phyloP scores from a whole-genome alignment of 2,113 vertebrate species.

The Salvator merianae region DNA sequence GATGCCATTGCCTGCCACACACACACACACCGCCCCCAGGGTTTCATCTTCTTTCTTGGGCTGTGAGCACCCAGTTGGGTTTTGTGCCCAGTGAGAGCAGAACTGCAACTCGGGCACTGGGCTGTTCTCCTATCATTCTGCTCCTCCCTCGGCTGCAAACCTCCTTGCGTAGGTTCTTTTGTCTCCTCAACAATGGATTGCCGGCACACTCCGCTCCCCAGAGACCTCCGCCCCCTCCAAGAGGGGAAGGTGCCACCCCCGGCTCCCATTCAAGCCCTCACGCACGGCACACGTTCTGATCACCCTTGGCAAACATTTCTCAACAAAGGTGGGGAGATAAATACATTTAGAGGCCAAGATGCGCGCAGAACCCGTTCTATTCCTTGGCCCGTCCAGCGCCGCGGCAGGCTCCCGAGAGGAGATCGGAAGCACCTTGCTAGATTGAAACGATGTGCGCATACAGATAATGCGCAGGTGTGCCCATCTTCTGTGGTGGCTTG shows the following conservation, averaged over 20 bases:
- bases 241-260: not conserved
- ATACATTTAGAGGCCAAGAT: no score
- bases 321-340: no score
- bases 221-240: not conserved
- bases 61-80: not conserved
- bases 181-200: not conserved
- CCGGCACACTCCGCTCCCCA: not conserved
- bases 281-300: not conserved
- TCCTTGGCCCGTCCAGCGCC: no score
- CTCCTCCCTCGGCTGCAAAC: no score
- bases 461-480: no score
- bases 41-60: not conserved
- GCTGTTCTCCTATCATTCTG: not conserved
- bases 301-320: no score
- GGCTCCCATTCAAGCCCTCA: not conserved
- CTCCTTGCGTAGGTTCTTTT: not conserved
- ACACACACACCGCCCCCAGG: not conserved
- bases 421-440: no score
- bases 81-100: no score
- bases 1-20: constrained; percentile 24
- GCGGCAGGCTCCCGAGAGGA: no score
- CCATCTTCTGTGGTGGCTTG: not conserved
- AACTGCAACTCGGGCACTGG: no score
- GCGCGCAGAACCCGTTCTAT: no score
- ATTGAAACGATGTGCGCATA: no score